Evolutionary conservation across 2,888 invertebrate genomes (phyloP).

Genomic region (Anthophora plumipes): DNA sequence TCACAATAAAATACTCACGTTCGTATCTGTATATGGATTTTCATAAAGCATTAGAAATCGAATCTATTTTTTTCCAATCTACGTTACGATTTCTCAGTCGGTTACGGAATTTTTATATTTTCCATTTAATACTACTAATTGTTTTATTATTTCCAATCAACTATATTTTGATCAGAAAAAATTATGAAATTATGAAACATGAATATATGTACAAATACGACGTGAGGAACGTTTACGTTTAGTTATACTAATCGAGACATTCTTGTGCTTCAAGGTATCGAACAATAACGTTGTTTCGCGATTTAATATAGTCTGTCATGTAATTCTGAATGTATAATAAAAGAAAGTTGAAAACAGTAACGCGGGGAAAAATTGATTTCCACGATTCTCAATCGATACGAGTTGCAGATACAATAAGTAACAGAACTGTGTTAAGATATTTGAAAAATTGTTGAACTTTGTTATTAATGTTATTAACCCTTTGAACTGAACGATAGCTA

Average conservation of each 20-base stretch:
- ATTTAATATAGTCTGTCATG: conserved; percentile 52
- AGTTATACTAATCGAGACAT: conserved; percentile 22
- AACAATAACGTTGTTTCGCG: conserved; percentile 39
- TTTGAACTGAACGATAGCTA: too few relatives aligned
- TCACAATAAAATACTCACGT: background rate
- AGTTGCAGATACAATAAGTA: background rate
- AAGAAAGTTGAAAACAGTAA: conserved; percentile 42
- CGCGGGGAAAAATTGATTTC: conserved; percentile 37
- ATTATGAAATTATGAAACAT: background rate
- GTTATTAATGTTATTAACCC: too few relatives aligned
- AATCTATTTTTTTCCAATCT: background rate
- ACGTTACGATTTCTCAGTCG: too few relatives aligned
- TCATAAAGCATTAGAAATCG: background rate
- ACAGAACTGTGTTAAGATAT: background rate
- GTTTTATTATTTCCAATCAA: background rate
- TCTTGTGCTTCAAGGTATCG: conserved; percentile 36
- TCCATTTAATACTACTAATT: background rate
- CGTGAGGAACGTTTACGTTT: conserved; percentile 22
- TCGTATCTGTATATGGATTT: conserved; percentile 16
- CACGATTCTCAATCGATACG: conserved; percentile 17
- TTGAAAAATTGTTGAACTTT: conserved; percentile 2
- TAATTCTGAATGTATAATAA: conserved; percentile 56
- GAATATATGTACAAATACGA: conserved; percentile 28
- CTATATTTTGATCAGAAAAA: background rate
- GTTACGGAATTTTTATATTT: background rate